These are phyloP conservation scores for Dasysyrphus albostriatus DNA, from an alignment of 2,888 invertebrate genomes.

Conservation along the genomic window DNA sequence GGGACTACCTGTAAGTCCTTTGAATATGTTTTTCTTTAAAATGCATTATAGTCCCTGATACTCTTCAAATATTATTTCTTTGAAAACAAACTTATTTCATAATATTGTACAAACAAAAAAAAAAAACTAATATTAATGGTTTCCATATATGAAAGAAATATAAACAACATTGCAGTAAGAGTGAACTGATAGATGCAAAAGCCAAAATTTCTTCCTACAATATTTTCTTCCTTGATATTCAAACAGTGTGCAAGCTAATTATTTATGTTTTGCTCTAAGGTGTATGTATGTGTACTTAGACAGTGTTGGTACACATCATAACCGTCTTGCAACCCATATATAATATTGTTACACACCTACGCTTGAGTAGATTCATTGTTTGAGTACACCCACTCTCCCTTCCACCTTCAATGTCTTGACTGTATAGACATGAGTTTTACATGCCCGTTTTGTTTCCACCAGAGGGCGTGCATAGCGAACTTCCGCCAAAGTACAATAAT, in stretches of 20 bases:
- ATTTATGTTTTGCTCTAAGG: background rate
- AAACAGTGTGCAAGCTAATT: conserved; percentile 8
- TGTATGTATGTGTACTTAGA: background rate
- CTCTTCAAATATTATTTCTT: too few species aligned
- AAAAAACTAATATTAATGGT: too few species aligned
- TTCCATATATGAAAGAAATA: too few species aligned
- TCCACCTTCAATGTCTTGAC: background rate
- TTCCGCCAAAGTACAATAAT: conserved; percentile 45
- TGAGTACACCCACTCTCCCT: background rate
- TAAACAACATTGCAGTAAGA: too few species aligned
- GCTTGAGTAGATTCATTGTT: conserved; percentile 16
- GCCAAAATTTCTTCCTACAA: background rate
- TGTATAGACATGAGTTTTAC: background rate
- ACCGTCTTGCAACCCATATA: too few species aligned
- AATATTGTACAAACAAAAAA: too few species aligned
- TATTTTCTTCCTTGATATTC: background rate
- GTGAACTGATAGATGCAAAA: background rate
- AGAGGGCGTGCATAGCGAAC: conserved; percentile 4
- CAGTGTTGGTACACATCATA: too few species aligned
- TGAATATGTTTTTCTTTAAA: too few species aligned
- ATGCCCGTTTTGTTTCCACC: background rate
- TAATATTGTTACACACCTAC: background rate
- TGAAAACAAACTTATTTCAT: too few species aligned
- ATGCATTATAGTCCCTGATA: too few species aligned
- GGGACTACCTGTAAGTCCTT: too few species aligned